Evolutionary conservation across 2,113 vertebrate species (phyloP).

Genomic region (Brevimyrus niger): DNA sequence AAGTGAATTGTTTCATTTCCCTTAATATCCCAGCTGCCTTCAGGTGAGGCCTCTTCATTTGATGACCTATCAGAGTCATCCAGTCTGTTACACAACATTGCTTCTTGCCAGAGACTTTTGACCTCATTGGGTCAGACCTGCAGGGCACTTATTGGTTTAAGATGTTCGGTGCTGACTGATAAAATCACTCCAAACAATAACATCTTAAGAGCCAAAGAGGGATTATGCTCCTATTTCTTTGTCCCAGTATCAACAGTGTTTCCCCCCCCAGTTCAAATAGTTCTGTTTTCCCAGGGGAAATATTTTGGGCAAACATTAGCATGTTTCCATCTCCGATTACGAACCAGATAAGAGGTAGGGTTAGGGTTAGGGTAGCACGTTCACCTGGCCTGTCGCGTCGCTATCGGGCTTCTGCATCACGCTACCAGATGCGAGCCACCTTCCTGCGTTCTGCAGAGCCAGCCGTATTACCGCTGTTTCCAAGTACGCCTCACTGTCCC

Average conservation of each 20-base stretch:
- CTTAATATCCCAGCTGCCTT: neutral
- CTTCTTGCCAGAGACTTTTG: neutral
- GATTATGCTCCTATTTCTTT: slow-evolving; percentile 46
- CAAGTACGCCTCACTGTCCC: slow-evolving; percentile 49
- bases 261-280: slow-evolving; percentile 26
- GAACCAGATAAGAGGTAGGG: slow-evolving; percentile 36
- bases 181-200: slow-evolving; percentile 6
- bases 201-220: slow-evolving; percentile 29
- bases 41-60: neutral
- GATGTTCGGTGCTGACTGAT: neutral
- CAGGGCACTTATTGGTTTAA: neutral
- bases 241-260: slow-evolving; percentile 47
- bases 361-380: too few species aligned
- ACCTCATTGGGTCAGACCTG: neutral
- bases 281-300: slow-evolving; percentile 35
- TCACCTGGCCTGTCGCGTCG: slow-evolving; percentile 18
- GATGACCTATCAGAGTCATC: neutral
- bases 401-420: slow-evolving; percentile 41
- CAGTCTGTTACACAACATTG: neutral
- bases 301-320: slow-evolving; percentile 33
- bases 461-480: slow-evolving; percentile 16
- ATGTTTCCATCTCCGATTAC: slow-evolving; percentile 43
- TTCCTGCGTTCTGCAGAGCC: slow-evolving; percentile 16
- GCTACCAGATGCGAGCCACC: neutral
- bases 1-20: neutral